Evolutionary conservation across 2,113 vertebrate species (phyloP).

Genomic region (Todiramphus chloris): DNA sequence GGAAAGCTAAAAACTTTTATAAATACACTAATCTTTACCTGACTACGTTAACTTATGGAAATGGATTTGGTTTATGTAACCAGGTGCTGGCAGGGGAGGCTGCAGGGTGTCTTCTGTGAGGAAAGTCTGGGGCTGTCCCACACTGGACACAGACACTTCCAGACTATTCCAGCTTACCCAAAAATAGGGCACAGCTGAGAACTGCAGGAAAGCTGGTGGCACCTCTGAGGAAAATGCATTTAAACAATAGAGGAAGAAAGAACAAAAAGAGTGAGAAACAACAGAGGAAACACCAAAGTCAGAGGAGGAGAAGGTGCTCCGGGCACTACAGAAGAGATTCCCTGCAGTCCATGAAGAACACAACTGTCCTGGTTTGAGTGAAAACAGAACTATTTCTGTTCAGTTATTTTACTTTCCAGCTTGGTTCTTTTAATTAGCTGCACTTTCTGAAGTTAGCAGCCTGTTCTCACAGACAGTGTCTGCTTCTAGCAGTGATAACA

Average conservation of each 20-base stretch:
- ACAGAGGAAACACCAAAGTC: not conserved
- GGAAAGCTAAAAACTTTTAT: not conserved
- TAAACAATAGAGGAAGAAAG: not conserved
- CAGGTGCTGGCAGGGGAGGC: fast-evolving
- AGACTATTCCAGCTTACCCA: not conserved
- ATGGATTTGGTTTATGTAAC: not conserved
- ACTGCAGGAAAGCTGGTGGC: not conserved
- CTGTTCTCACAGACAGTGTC: too few species aligned
- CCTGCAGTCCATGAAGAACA: not conserved
- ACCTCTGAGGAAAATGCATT: not conserved
- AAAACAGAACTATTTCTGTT: too few species aligned
- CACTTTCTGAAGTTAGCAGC: too few species aligned
- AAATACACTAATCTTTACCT: not conserved
- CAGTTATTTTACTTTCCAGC: too few species aligned
- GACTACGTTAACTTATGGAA: not conserved
- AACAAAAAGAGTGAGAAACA: not conserved
- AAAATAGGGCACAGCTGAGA: not conserved
- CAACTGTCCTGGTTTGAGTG: too few species aligned
- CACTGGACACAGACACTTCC: not conserved
- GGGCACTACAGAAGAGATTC: not conserved
- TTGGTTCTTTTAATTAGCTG: too few species aligned
- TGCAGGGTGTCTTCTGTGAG: fast-evolving
- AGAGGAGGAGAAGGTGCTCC: not conserved
- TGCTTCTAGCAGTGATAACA: too few species aligned
- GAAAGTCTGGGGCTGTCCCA: not conserved